These are phyloP conservation scores for Lithobates sylvaticus DNA, from an alignment of 2,797 vertebrate species.

Conservation along the genomic window DNA sequence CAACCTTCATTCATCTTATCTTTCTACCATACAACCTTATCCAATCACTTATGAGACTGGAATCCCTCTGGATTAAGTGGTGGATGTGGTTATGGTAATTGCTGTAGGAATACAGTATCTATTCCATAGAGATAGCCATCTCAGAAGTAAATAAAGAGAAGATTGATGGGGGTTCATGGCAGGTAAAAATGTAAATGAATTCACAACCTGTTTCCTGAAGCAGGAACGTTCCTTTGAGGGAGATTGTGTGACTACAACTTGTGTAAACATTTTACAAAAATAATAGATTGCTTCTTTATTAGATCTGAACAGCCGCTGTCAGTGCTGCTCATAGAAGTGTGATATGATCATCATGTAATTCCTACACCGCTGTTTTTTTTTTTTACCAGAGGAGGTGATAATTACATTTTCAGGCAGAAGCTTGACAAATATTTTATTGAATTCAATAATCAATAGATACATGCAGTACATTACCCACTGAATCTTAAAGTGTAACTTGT, in stretches of 20 bases:
- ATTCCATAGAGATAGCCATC: not conserved
- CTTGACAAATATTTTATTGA: not conserved
- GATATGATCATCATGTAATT: not conserved
- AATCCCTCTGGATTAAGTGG: not conserved
- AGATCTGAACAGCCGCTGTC: constrained; percentile 12
- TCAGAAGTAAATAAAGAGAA: constrained; percentile 27
- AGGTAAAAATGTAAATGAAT: constrained; percentile 24
- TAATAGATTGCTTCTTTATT: constrained; percentile 27
- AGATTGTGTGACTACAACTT: not conserved
- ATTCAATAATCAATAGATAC: not conserved
- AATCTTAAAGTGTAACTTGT: no score
- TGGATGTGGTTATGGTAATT: constrained; percentile 5
- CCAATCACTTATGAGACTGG: no score
- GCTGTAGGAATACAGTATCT: constrained; percentile 8
- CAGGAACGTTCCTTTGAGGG: not conserved
- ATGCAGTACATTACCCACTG: no score
- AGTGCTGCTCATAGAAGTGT: not conserved
- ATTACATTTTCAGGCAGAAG: not conserved
- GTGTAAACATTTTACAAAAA: not conserved
- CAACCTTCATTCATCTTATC: no score
- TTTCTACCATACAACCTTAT: no score
- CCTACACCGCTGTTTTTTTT: not conserved
- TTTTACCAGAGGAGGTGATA: not conserved
- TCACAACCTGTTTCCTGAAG: not conserved
- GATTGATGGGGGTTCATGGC: not conserved